Percentiles rank a stretch among this genome's conserved stretches.
Conservation (phyloP, 2,113 vertebrate genomes). For the Istiophorus platypterus region DNA sequence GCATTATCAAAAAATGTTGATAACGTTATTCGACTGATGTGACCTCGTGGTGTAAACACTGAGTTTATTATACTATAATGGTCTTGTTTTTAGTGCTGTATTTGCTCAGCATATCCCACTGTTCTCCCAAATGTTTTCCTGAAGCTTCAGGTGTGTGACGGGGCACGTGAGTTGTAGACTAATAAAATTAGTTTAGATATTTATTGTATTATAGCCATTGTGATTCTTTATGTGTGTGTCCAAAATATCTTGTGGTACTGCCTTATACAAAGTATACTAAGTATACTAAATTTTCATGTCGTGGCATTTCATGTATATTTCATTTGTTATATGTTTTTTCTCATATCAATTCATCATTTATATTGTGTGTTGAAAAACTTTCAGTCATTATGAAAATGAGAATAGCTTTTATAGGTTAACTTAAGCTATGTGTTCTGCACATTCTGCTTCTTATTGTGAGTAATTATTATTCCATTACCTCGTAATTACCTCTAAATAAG, state of each 20-base stretch:
- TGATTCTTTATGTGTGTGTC: not conserved
- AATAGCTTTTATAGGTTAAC: too few relatives aligned
- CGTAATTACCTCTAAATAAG: slow-evolving; percentile 34
- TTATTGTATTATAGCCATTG: not conserved
- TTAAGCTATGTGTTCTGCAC: not conserved
- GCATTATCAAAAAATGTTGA: not conserved
- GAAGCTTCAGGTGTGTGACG: not conserved
- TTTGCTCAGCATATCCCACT: slow-evolving; percentile 3
- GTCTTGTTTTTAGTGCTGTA: not conserved
- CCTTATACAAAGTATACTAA: too few relatives aligned
- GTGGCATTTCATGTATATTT: not conserved
- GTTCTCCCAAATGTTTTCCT: not conserved
- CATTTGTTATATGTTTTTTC: not conserved
- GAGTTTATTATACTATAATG: slow-evolving; percentile 4
- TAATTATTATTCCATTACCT: slow-evolving; percentile 13
- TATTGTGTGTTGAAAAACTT: not conserved
- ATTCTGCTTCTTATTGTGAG: not conserved
- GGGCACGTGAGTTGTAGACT: not conserved
- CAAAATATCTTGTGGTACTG: not conserved
- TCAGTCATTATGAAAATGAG: not conserved
- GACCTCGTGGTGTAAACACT: not conserved
- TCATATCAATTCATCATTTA: not conserved
- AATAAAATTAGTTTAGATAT: not conserved
- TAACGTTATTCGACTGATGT: too few relatives aligned
- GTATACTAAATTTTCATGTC: slow-evolving; percentile 13